phyloP scores from a whole-genome alignment of 1,140 invertebrate species.

The Brachionus rubens region DNA sequence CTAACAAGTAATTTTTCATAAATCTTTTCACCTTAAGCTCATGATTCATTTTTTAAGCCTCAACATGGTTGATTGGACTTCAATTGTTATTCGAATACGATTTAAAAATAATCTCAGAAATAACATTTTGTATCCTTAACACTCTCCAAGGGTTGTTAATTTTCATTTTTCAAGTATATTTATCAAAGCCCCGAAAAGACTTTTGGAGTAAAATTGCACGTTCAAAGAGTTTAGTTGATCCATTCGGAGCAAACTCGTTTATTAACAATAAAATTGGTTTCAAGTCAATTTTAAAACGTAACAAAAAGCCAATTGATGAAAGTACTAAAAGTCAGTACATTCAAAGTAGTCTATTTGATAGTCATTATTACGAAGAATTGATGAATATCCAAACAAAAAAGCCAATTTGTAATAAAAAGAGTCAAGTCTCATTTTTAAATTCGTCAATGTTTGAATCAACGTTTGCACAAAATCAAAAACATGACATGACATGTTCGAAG shows the following conservation, averaged over 20 bases:
- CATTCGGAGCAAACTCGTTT: neutral
- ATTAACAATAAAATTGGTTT: neutral
- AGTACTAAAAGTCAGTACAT: too few relatives aligned
- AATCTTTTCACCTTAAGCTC: neutral
- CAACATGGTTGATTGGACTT: slow-evolving; percentile 47
- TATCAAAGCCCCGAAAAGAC: neutral
- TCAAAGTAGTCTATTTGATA: neutral
- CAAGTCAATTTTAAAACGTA: neutral
- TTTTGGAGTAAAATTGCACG: neutral
- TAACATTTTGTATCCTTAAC: slow-evolving; percentile 61
- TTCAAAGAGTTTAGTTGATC: neutral
- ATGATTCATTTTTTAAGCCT: slow-evolving; percentile 6
- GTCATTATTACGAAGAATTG: slow-evolving; percentile 16
- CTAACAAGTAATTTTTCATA: neutral
- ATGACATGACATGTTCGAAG: neutral
- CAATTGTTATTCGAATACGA: slow-evolving; percentile 59
- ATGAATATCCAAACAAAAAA: neutral
- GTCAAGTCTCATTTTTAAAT: neutral
- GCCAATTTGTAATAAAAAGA: neutral
- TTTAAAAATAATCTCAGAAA: slow-evolving; percentile 57
- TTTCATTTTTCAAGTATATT: slow-evolving; percentile 59
- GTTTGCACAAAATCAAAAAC: too few relatives aligned
- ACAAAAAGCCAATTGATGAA: neutral
- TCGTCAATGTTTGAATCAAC: too few relatives aligned
- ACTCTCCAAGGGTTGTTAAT: slow-evolving; percentile 64